phyloP scores from a whole-genome alignment of 1,140 invertebrate species.

The Diprion similis region DNA sequence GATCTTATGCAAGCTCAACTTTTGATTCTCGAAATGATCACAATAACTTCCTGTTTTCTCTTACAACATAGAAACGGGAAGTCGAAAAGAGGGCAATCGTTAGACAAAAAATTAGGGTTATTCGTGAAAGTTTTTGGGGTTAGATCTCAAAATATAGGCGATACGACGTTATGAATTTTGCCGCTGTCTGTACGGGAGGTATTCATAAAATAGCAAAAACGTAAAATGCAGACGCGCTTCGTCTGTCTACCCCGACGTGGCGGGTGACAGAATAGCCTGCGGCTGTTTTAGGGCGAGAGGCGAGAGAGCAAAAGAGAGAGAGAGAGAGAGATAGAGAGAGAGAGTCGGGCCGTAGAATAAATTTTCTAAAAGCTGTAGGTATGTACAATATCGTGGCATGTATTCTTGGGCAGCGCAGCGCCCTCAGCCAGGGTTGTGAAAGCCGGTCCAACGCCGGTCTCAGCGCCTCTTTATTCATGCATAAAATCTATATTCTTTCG shows the following conservation, averaged over 20 bases:
- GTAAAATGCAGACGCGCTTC: background rate
- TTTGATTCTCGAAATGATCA: too few relatives aligned
- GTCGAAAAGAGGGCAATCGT: too few relatives aligned
- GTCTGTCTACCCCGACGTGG: background rate
- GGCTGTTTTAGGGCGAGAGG: background rate
- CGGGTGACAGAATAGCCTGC: background rate
- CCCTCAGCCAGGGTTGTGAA: slow-evolving; percentile 20
- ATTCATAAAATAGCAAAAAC: background rate
- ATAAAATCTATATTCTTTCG: slow-evolving; percentile 53
- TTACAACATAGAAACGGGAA: too few relatives aligned
- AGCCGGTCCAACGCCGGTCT: slow-evolving; percentile 20
- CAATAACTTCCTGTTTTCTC: background rate
- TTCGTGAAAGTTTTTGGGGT: background rate
- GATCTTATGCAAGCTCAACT: too few relatives aligned
- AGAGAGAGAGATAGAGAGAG: slow-evolving; percentile 34
- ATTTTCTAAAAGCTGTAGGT: background rate
- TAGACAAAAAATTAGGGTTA: too few relatives aligned
- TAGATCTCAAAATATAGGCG: background rate
- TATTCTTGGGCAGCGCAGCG: background rate
- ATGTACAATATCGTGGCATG: background rate
- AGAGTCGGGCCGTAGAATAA: slow-evolving; percentile 20
- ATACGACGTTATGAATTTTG: background rate
- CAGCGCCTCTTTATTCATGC: slow-evolving; percentile 40
- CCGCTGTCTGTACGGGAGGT: background rate
- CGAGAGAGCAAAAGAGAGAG: too few relatives aligned